Evolutionary conservation across 2,888 invertebrate genomes (phyloP).

Genomic region (Limnephilus rhombicus): DNA sequence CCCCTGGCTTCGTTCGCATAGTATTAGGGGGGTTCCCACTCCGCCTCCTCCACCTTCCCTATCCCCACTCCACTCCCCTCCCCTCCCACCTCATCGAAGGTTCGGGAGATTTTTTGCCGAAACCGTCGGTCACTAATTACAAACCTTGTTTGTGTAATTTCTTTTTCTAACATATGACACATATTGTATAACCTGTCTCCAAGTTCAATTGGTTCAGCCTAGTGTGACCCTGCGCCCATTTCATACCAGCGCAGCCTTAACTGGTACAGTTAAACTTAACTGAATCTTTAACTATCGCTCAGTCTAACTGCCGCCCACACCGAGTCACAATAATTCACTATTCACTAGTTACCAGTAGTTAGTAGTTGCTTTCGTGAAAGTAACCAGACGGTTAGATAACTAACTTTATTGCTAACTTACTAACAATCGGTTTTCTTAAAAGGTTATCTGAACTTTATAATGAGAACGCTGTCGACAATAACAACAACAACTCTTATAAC

Average conservation of each 20-base stretch:
- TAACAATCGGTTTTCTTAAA: neutral
- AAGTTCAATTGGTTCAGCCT: neutral
- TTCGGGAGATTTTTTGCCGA: no score
- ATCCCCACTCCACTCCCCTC: no score
- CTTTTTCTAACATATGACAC: neutral
- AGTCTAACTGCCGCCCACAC: neutral
- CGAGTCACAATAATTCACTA: neutral
- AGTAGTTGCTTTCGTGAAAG: neutral
- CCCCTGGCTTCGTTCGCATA: no score
- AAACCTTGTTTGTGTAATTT: neutral
- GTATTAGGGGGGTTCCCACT: no score
- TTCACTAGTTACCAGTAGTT: neutral
- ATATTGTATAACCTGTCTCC: neutral
- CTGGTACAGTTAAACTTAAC: neutral
- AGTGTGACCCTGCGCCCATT: neutral
- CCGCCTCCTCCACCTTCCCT: no score
- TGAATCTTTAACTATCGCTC: neutral
- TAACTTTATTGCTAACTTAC: neutral
- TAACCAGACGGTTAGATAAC: neutral
- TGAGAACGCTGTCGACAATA: neutral
- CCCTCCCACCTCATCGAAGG: no score
- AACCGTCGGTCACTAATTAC: no score
- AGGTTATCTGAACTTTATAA: constrained; percentile 1
- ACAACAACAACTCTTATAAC: neutral
- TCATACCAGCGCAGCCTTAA: no score